Base-by-base conservation (phyloP, 2,113 vertebrate genomes). In the Gobio gobio region DNA sequence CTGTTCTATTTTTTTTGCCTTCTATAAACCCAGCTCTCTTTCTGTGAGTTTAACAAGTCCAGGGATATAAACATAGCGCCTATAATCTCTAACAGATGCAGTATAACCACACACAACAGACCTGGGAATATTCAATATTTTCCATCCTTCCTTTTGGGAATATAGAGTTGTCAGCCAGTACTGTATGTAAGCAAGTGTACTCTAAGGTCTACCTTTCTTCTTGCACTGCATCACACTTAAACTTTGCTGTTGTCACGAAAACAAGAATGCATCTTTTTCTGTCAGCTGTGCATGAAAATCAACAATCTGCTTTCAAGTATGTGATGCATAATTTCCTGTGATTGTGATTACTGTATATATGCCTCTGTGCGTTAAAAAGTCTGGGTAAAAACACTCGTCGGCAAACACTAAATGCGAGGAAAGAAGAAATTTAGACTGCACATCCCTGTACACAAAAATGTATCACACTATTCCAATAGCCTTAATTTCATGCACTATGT, bases 21-120 rank as follows among this genome's bases (percentile, higher is more conserved):
- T 78, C 29, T 58, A 78, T 36, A 36, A 78, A 36, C 43, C 70
- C 12, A 74, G 12, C 43, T 74, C 22, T 13, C 70, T 47, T 74
- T 24, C 12, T 74, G 70, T 40, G 18, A 61, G 58, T 78, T 78
- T 45, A 78, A 61, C 10, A 61, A 43, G 77, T 61, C 77, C 61
- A 61, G 56, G 12, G 36, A 40, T 78, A 78, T 24, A 61, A 78
- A 78, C 56, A 33, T 40, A 36, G 22, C 18, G 58, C 75, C 51
- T 58, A 78, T n/a, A n/a, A 43, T 45, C 20, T 78, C 56, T 22
- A 58, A 78, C 18, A 58, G 26, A 33, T 78, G 20, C 56, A 43
- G 16, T 61, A 61, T 24, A 61, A 74, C 70, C 12, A 43, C 56
- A 45, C 12, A 78, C 36, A 61, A 43, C 22, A 61, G 36, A 59